phyloP scores from a whole-genome alignment of 2,797 vertebrate genomes.

The Eutrigla gurnardus region DNA sequence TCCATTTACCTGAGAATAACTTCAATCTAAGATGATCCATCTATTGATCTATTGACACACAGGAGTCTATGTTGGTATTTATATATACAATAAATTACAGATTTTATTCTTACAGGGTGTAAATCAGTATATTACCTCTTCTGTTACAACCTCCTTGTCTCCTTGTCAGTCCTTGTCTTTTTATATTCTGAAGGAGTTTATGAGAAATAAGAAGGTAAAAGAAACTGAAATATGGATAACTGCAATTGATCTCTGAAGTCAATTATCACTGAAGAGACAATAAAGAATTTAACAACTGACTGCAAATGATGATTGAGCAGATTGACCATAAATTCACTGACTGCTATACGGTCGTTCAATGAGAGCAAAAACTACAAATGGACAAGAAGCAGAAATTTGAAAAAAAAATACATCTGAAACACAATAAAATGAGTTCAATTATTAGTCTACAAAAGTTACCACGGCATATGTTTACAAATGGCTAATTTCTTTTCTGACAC shows the following conservation, averaged over 20 bases:
- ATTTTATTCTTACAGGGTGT: neutral
- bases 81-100: too few relatives aligned
- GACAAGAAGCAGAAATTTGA: neutral
- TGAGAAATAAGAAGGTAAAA: neutral
- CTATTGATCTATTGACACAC: neutral
- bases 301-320: neutral
- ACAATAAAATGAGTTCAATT: neutral
- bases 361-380: neutral
- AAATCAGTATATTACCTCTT: neutral
- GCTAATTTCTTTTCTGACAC: neutral
- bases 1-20: neutral
- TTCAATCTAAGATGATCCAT: neutral
- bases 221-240: neutral
- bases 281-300: neutral
- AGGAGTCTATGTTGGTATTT: neutral
- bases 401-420: neutral
- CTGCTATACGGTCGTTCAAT: neutral
- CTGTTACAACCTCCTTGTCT: neutral
- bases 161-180: too few relatives aligned
- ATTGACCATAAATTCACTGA: neutral
- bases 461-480: neutral
- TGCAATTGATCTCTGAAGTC: conserved; percentile 15
- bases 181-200: neutral
- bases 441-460: neutral
- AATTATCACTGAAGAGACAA: neutral